phyloP scores from a whole-genome alignment of 2,888 invertebrate genomes.

The Hesperia comma region DNA sequence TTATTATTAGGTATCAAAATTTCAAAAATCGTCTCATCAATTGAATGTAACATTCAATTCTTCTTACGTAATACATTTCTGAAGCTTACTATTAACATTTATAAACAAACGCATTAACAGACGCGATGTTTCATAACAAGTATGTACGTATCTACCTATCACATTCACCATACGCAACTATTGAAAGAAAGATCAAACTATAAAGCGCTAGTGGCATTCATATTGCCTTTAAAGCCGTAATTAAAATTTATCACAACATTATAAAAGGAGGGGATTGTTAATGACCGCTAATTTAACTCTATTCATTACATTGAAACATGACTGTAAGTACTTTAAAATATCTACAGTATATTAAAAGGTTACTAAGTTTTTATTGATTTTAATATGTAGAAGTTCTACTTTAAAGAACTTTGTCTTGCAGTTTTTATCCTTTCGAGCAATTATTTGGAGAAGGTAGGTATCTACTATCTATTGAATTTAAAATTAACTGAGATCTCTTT shows the following conservation, averaged over 20 bases:
- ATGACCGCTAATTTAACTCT: slow-evolving; percentile 55
- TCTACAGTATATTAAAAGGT: background rate
- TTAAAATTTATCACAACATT: slow-evolving; percentile 68
- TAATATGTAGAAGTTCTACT: no score
- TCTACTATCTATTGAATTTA: no score
- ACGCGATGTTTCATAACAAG: background rate
- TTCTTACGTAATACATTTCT: no score
- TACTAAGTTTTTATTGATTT: no score
- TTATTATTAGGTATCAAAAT: no score
- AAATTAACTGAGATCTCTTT: no score
- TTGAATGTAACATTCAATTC: no score
- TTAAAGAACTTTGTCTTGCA: no score
- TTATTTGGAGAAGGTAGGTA: no score
- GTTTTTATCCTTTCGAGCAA: no score
- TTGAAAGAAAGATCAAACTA: slow-evolving; percentile 62
- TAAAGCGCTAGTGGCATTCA: slow-evolving; percentile 54
- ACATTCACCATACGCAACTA: slow-evolving; percentile 45
- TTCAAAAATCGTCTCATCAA: no score
- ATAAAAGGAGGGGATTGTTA: slow-evolving; percentile 55
- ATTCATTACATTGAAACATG: slow-evolving; percentile 47
- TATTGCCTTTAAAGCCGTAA: slow-evolving; percentile 56
- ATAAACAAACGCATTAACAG: slow-evolving; percentile 30
- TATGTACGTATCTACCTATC: no score
- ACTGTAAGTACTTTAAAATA: background rate
- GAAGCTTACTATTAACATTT: background rate